phyloP scores from a whole-genome alignment of 2,113 vertebrate species.

The Trachemys scripta region DNA sequence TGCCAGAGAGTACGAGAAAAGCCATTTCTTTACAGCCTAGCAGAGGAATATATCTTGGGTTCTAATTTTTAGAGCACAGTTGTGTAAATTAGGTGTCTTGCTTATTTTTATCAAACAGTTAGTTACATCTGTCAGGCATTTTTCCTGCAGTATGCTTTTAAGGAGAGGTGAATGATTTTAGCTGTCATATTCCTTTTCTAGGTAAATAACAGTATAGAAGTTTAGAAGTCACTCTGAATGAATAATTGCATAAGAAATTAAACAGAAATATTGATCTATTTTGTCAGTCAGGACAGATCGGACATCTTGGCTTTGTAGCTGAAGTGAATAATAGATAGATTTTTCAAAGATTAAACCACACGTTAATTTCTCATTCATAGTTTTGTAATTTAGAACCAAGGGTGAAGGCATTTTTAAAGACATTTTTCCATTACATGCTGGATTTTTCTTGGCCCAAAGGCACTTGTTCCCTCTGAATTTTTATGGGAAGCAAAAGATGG shows the following conservation, averaged over 20 bases:
- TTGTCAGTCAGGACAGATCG: neutral
- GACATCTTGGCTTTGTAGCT: neutral
- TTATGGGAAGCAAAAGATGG: constrained; percentile 12
- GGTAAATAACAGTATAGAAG: neutral
- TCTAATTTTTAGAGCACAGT: neutral
- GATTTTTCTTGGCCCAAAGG: neutral
- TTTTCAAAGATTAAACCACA: neutral
- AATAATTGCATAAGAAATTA: constrained; percentile 3
- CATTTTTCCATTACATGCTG: neutral
- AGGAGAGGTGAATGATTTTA: neutral
- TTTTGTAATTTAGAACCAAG: constrained; percentile 28
- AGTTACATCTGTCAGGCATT: constrained; percentile 7
- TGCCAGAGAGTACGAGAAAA: neutral
- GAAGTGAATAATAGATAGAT: neutral
- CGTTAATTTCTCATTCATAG: neutral
- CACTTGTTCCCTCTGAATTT: neutral
- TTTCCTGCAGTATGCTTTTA: neutral
- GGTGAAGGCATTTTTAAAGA: neutral
- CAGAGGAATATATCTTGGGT: neutral
- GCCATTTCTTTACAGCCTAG: neutral
- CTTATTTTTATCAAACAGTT: neutral
- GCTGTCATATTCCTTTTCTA: neutral
- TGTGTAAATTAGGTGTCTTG: neutral
- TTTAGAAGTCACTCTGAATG: neutral
- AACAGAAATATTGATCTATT: neutral